Base-by-base conservation (phyloP, 1,140 invertebrate species). In the Patella vulgata region DNA sequence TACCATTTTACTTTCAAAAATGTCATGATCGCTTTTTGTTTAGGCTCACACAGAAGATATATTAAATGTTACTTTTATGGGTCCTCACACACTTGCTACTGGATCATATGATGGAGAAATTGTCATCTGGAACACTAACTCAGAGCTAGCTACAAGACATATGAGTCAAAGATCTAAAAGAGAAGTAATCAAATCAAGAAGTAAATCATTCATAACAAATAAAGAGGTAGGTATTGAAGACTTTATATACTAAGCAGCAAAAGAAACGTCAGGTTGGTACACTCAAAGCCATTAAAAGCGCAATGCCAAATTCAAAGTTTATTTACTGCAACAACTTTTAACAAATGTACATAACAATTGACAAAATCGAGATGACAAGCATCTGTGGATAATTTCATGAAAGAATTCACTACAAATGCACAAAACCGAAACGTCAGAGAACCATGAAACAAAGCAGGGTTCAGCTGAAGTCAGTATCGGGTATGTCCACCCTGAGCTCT, bases 61-160 rank as follows among this genome's bases (percentile, higher is more conserved):
- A 39, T 84, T 91, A 43, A 88, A 88, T 46, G 87, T 88, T 1
- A 88, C 74, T 8, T 81, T 79, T 52, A 63, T 66, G 61, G 66
- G 85, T n/a, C 89, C 90, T 1, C 86, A 91, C 70, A 83, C 88
- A 0, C 76, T 93, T 0, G 90, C 88, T 14, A 92, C 92, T 19
- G 83, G 80, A 23, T 79, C 86, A 2, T 91, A 90, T 69, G 89
- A 90, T 66, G 92, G 92, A 3, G 91, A 93, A 79, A 85, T 94
- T 12, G 85, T 93, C 52, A 84, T 93, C 31, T 93, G 92, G 92
- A 84, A 85, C 63, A 81, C 75, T 23, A 80, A 79, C 54, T 81
- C 82, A 3, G 83, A 85, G 54, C 70, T 77, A 52, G 74, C 74
- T 0, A 74, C 77, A 0, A 64, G 68, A 31, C 73, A 74, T 43